Base-by-base conservation (phyloP, 2,888 invertebrate species). In the Watsonalla binaria region DNA sequence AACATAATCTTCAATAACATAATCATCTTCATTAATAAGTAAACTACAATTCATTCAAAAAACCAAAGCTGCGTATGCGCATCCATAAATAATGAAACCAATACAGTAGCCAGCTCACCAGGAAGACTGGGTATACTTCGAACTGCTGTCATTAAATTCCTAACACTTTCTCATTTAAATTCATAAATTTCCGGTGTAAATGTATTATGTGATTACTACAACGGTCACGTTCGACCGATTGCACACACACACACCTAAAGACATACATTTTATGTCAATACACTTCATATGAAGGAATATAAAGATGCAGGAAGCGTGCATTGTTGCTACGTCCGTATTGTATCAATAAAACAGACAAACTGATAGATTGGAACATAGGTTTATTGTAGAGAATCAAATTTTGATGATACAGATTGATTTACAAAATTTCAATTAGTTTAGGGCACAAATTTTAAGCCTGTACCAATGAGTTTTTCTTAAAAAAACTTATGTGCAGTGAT, bases 131-230 rank as follows among this genome's bases (percentile, higher is more conserved):
- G 69, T 72, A 77, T 83, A 83, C 82, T 74, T 71, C 78, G 82
- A 84, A 84, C 71, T 72, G 62, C 72, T 75, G 78, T 81, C 83
- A 90, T 90, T 87, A 89, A 86, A 90, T 89, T 89, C 89, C 83
- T 86, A 83, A 85, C 90, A 89, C 88, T 89, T 89, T 89, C 89
- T 83, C 84, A 90, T 90, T 89, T 84, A 86, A 88, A 90, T 90
- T 89, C 87, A 89, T 90, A 90, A 88, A 89, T 90, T 88, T 90
- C 90, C 90, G 90, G 90, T 89, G 86, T 79, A 78, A 80, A 80
- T 78, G 74, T 75, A 73, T 74, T 76, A 68, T 63, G 71, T 69
- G 72, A 80, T 87, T 86, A 78, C 73, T 68, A 87, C 63, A 65
- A 84, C 56, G 59, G 65, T 80, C 89, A 90, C 90, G 89, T 84